Conservation (phyloP, 2,113 vertebrate genomes). For the Phrynocephalus versicolor region DNA sequence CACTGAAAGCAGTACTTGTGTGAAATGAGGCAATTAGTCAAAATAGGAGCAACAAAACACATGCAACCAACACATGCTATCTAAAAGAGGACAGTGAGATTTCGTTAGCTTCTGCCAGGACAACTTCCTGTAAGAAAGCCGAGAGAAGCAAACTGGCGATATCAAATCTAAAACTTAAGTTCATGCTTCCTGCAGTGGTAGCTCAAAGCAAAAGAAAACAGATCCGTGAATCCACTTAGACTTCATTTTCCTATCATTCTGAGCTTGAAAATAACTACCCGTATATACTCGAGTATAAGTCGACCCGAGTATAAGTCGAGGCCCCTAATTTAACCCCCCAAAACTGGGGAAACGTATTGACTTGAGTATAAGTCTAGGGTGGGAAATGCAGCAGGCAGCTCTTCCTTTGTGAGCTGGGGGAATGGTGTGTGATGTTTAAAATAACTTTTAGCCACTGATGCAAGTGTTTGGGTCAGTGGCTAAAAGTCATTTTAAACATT, state of each 20-base stretch:
- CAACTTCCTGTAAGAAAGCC: not conserved
- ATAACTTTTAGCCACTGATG: no score
- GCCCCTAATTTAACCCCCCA: no score
- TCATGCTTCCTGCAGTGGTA: not conserved
- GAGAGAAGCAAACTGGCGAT: not conserved
- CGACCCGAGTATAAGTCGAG: no score
- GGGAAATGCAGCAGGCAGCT: no score
- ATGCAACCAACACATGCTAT: not conserved
- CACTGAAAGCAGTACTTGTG: not conserved
- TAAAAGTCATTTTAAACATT: no score
- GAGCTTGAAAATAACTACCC: not conserved
- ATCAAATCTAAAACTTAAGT: not conserved
- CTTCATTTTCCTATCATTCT: not conserved
- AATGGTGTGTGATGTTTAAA: no score
- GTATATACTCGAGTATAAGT: no score
- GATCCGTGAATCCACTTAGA: accelerated
- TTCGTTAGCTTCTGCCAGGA: not conserved
- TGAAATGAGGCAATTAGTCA: not conserved
- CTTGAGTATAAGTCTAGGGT: no score
- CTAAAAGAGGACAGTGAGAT: not conserved
- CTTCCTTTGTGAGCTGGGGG: no score
- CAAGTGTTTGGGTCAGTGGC: no score
- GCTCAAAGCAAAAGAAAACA: not conserved
- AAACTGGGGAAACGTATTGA: no score
- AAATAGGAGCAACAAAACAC: not conserved